Percentiles rank a stretch among this genome's conserved stretches.
These are phyloP conservation scores for Byasa hedistus DNA, from an alignment of 2,888 invertebrate species.

Conservation along the genomic window DNA sequence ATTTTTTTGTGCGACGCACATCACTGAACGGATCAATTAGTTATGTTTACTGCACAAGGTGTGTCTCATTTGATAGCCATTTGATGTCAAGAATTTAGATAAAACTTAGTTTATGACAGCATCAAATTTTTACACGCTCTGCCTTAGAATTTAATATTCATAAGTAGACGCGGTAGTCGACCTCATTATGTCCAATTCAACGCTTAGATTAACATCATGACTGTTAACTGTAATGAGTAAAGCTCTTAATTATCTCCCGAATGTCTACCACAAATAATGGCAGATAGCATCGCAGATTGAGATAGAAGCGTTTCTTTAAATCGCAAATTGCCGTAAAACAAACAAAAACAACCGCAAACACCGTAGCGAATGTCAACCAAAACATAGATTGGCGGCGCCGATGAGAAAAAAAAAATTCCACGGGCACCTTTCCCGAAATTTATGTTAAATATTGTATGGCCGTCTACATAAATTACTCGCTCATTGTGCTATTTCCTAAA, in stretches of 20 bases:
- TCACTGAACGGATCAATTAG: slow-evolving; percentile 39
- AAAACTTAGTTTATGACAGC: slow-evolving; percentile 42
- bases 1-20: slow-evolving; percentile 35
- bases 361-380: slow-evolving; percentile 66
- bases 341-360: slow-evolving; percentile 65
- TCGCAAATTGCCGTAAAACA: slow-evolving; percentile 75
- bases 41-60: slow-evolving; percentile 37
- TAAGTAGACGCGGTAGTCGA: slow-evolving; percentile 64
- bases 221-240: slow-evolving; percentile 52
- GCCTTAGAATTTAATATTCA: slow-evolving; percentile 64
- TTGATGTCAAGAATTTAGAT: slow-evolving; percentile 40
- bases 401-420: slow-evolving; percentile 42
- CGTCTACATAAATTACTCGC: slow-evolving; percentile 73
- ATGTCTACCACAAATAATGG: slow-evolving; percentile 46
- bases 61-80: slow-evolving; percentile 38
- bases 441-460: slow-evolving; percentile 64
- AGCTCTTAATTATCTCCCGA: slow-evolving; percentile 61
- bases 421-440: slow-evolving; percentile 70
- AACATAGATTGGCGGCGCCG: slow-evolving; percentile 51
- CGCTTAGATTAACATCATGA: slow-evolving; percentile 62
- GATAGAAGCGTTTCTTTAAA: slow-evolving; percentile 53
- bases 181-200: slow-evolving; percentile 65
- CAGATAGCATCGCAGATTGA: slow-evolving; percentile 44
- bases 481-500: slow-evolving; percentile 77
- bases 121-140: slow-evolving; percentile 53